Conservation (phyloP, 2,113 vertebrate genomes). For the Hippocampus guttulatus region DNA sequence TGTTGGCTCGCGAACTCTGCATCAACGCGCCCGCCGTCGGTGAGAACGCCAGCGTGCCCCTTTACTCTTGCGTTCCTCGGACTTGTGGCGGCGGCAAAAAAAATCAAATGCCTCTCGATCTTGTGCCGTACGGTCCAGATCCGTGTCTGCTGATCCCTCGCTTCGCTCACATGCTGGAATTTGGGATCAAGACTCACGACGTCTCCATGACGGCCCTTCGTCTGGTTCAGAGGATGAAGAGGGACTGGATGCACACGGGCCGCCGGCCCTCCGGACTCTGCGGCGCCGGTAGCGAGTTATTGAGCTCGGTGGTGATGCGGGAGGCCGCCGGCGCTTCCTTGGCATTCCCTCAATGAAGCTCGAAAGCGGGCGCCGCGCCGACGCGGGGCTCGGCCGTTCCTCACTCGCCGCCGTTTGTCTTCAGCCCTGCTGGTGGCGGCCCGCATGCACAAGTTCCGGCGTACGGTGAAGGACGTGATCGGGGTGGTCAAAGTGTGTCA, state of each 20-base stretch:
- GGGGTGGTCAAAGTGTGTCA: slow-evolving; percentile 97
- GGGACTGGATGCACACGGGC: slow-evolving; percentile 98
- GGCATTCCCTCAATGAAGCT: too few species aligned
- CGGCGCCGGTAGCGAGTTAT: slow-evolving; percentile 78
- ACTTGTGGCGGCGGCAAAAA: too few species aligned
- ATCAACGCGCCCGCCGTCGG: slow-evolving; percentile 96
- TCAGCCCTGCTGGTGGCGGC: slow-evolving; percentile 92
- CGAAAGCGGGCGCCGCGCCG: too few species aligned
- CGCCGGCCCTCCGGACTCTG: slow-evolving; percentile 91
- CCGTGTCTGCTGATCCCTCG: slow-evolving; percentile 95
- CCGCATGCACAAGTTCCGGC: slow-evolving; percentile 96
- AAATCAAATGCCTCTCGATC: background rate
- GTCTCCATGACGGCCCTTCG: slow-evolving; percentile 96
- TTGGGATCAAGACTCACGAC: slow-evolving; percentile 90
- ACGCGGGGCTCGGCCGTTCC: too few species aligned
- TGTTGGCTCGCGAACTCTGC: slow-evolving; percentile 92
- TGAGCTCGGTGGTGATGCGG: too few species aligned
- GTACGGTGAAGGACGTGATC: slow-evolving; percentile 95
- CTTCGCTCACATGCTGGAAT: slow-evolving; percentile 96
- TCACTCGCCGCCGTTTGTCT: background rate
- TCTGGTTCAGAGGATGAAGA: slow-evolving; percentile 94
- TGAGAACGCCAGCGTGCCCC: slow-evolving; percentile 49
- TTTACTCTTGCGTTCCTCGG: too few species aligned
- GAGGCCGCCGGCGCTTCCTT: too few species aligned
- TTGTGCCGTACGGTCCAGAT: slow-evolving; percentile 66